Conservation (phyloP, 2,113 vertebrate genomes). For the Rissa tridactyla region DNA sequence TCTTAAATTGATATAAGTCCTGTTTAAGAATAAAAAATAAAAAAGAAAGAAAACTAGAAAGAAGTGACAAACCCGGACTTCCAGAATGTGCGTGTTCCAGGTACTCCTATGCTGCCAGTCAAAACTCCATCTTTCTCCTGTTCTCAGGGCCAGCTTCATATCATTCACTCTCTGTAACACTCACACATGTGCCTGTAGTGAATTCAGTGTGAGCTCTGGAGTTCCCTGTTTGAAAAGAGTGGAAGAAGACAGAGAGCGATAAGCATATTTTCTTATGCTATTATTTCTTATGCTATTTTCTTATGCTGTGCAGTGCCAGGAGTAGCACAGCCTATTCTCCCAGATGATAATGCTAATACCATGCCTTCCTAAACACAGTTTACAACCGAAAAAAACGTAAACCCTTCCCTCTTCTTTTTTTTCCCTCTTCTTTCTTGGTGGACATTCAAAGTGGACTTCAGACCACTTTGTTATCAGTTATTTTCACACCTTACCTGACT, state of each 20-base stretch:
- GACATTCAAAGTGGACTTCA: neutral
- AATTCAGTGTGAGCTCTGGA: neutral
- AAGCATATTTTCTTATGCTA: neutral
- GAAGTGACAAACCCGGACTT: neutral
- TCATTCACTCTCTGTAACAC: neutral
- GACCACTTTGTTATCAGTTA: neutral
- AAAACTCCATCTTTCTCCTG: fast-evolving
- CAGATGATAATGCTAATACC: neutral
- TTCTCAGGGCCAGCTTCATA: neutral
- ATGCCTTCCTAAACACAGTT: neutral
- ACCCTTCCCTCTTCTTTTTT: neutral
- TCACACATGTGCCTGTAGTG: neutral
- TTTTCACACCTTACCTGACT: neutral
- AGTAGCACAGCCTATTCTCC: neutral
- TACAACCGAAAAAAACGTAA: neutral
- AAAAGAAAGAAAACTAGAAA: too few species aligned
- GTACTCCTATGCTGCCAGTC: neutral
- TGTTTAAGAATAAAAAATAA: neutral
- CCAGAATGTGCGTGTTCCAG: neutral
- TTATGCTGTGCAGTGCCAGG: too few species aligned
- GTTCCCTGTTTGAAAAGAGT: neutral
- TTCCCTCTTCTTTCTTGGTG: neutral
- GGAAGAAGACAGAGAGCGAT: neutral
- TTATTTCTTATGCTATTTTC: neutral
- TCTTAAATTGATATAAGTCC: neutral